Base-by-base conservation (phyloP, 2,888 invertebrate species). In the Halocaridina rubra region DNA sequence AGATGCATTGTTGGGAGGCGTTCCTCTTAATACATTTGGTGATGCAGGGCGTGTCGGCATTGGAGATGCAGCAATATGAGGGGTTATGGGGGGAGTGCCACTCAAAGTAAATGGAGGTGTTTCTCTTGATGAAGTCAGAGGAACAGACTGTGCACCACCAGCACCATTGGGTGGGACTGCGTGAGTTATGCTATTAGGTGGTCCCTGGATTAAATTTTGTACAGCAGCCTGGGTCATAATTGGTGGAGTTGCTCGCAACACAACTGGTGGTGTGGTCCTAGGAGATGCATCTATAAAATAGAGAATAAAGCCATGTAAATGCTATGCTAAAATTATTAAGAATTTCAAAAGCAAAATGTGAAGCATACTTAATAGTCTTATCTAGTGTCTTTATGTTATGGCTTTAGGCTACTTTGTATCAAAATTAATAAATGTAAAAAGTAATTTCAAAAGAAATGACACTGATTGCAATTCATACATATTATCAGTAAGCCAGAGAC, bases 21-120 rank as follows among this genome's bases (percentile, higher is more conserved):
- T 77, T 30, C 22, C 76, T 77, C 76, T n/a, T 0, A 33, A 61
- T 3, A 61, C 19, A 61, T 77, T 77, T 32, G 33, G 61, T 16
- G 76, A 61, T 59, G 29, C 61, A 46, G 29, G 46, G 32, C 59
- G 76, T 3, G 33, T 19, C 22, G 76, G 10, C 3, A 24, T 19
- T 10, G 74, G 80, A 74, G 74, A 61, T 10, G 29, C n/a, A 61
- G 32, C 80, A 64, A 32, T 39, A 22, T 59, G 29, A 29, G 80
- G 13, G 27, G n/a, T 64, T 19, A 33, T 4, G 27, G 74, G 72
- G 53, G 8, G 53, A 13, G n/a, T 29, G 2, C 29, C 69, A 30
- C 22, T 19, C 13, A 30, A 29, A 0, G 69, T 27, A 30, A 69
- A 30, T 27, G 69, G 69, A 29, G 29, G 69, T 7, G 29, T 69